Evolutionary conservation across 2,113 vertebrate species (phyloP).

Genomic region (Struthio camelus): DNA sequence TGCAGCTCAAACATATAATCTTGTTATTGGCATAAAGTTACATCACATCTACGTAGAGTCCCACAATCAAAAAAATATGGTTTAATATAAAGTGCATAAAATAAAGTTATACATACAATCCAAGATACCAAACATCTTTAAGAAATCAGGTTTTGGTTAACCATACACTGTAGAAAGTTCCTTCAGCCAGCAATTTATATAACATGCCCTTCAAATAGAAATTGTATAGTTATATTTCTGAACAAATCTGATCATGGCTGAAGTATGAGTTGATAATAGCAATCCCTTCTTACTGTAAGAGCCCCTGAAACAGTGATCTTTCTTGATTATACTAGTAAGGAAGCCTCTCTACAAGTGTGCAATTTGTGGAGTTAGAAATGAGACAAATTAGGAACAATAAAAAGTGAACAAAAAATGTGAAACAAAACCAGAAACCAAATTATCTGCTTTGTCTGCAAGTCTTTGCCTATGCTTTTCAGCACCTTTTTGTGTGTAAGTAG

Average conservation of each 20-base stretch:
- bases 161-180: background rate
- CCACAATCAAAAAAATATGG: background rate
- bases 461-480: background rate
- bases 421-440: background rate
- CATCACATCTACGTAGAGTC: background rate
- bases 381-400: background rate
- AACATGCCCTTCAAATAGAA: background rate
- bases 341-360: background rate
- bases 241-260: background rate
- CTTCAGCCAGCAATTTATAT: background rate
- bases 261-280: background rate
- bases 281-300: background rate
- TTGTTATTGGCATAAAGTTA: background rate
- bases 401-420: background rate
- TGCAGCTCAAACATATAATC: background rate
- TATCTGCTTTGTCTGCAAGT: background rate
- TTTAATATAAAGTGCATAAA: background rate
- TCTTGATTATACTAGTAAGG: background rate
- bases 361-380: background rate
- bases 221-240: background rate
- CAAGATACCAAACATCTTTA: background rate
- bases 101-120: background rate
- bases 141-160: background rate
- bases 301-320: background rate
- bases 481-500: background rate